Percentiles rank a stretch among this genome's conserved stretches.
Evolutionary conservation across 2,888 invertebrate genomes (phyloP).

Genomic region (Parthenolecanium corni): DNA sequence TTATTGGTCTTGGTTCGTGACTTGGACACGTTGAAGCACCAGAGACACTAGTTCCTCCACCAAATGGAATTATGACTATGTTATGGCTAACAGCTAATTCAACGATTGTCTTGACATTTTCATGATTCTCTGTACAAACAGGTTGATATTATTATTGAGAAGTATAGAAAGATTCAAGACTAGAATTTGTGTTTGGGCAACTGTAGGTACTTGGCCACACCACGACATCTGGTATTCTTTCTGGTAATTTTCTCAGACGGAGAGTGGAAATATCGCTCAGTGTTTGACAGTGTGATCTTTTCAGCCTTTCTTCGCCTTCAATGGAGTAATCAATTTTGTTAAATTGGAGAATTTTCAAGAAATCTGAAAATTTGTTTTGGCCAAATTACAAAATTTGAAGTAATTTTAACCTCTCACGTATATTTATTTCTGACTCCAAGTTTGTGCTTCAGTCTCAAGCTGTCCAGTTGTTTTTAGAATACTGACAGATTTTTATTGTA

Average conservation of each 20-base stretch:
- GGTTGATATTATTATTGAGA: neutral
- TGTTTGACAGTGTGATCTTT: conserved; percentile 87
- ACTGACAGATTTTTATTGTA: too few relatives aligned
- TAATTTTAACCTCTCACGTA: too few relatives aligned
- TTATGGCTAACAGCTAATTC: conserved; percentile 58
- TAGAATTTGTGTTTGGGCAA: neutral
- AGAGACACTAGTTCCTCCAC: conserved; percentile 89
- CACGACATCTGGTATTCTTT: conserved; percentile 82
- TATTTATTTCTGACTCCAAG: too few relatives aligned
- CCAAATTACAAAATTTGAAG: neutral
- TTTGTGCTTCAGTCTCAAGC: too few relatives aligned
- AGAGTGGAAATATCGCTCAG: conserved; percentile 75
- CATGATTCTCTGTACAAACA: conserved; percentile 48
- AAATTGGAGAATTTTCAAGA: conserved; percentile 47
- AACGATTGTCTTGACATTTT: conserved; percentile 74
- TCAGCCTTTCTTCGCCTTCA: conserved; percentile 70
- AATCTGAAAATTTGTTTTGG: conserved; percentile 37
- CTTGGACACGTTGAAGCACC: conserved; percentile 75
- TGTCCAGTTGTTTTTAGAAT: too few relatives aligned
- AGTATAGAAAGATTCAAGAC: neutral
- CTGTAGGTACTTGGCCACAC: conserved; percentile 73
- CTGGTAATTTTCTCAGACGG: conserved; percentile 46
- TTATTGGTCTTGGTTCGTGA: conserved; percentile 64
- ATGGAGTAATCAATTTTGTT: conserved; percentile 50
- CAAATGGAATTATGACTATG: conserved; percentile 81